Evolutionary conservation across 2,888 invertebrate species (phyloP), one percentile per base, ranked within the genome.

Genomic region (Anagyrus pseudococci): DNA sequence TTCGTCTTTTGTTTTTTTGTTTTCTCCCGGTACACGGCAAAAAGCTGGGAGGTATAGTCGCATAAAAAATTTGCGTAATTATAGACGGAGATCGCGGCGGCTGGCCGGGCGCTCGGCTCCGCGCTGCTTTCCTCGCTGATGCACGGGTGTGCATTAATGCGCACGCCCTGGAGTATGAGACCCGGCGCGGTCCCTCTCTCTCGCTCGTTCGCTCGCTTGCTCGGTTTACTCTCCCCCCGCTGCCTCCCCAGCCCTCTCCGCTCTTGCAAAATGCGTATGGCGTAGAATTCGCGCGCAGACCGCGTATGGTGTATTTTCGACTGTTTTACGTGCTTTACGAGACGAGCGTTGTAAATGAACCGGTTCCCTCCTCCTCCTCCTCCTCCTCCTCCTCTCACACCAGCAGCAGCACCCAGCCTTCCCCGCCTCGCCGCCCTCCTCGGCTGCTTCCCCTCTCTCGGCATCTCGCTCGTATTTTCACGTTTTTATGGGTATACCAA

Each of bases 261-360:
- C 22, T n/a, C 1, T 40, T 49, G 48, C 33, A 29, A 46, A 17
- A 10, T 26, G 48, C 48, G n/a, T n/a, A n/a, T n/a, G n/a, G n/a
- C n/a, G n/a, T n/a, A n/a, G n/a, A n/a, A n/a, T n/a, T 46, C 62
- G 47, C n/a, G 43, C 26, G 4, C n/a, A 26, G 17, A 26, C 26
- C 41, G 20, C 48, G 48, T 47, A 48, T 46, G 55, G 59, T 48
- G 25, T 55, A 65, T 66, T 66, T 66, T 66, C 49, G 62, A 62
- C 66, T 62, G 66, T 66, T 62, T 62, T 53, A 54, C 62, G 62
- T 53, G 62, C 47, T 56, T 62, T 66, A 62, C 62, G 55, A 58
- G 62, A 59, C 55, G 55, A 55, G 52, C 44, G 58, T 49, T 23
- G 52, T 65, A 60, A 64, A 62, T 62, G 65, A 58, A 65, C 65